Percentiles rank a stretch among this genome's conserved stretches.
Evolutionary conservation across 2,888 invertebrate species (phyloP).

Genomic region (Zaprionus obscuricornis): DNA sequence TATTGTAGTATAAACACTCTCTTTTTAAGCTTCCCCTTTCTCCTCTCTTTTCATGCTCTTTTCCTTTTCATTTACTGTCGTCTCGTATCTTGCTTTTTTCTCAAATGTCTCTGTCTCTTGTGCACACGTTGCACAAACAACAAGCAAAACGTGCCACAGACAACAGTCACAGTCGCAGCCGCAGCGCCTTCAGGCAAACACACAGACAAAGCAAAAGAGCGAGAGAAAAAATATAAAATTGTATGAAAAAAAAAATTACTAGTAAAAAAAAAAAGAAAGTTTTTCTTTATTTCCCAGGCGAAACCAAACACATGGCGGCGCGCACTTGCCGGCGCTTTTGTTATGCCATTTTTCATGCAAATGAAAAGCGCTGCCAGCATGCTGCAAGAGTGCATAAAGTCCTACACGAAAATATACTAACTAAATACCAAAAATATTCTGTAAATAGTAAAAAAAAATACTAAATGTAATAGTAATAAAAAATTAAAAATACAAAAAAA

Average conservation of each 20-base stretch:
- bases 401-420: too few species aligned
- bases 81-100: background rate
- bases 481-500: too few species aligned
- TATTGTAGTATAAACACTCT: too few species aligned
- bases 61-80: too few species aligned
- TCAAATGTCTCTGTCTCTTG: background rate
- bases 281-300: slow-evolving; percentile 52
- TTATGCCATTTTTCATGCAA: slow-evolving; percentile 67
- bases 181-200: slow-evolving; percentile 53
- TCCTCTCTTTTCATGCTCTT: background rate
- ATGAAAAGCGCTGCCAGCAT: slow-evolving; percentile 56
- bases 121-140: slow-evolving; percentile 38
- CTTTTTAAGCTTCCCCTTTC: background rate
- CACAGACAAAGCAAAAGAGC: slow-evolving; percentile 10
- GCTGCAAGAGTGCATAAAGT: slow-evolving; percentile 18
- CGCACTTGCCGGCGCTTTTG: slow-evolving; percentile 61
- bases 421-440: too few species aligned
- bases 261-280: slow-evolving; percentile 58
- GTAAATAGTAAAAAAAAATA: too few species aligned
- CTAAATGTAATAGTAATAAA: too few species aligned
- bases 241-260: background rate
- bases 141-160: slow-evolving; percentile 58
- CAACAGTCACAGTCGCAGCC: slow-evolving; percentile 49
- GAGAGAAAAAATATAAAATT: slow-evolving; percentile 7
- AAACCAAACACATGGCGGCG: slow-evolving; percentile 18